phyloP scores from a whole-genome alignment of 2,888 invertebrate species.

The Harpalus rubripes region DNA sequence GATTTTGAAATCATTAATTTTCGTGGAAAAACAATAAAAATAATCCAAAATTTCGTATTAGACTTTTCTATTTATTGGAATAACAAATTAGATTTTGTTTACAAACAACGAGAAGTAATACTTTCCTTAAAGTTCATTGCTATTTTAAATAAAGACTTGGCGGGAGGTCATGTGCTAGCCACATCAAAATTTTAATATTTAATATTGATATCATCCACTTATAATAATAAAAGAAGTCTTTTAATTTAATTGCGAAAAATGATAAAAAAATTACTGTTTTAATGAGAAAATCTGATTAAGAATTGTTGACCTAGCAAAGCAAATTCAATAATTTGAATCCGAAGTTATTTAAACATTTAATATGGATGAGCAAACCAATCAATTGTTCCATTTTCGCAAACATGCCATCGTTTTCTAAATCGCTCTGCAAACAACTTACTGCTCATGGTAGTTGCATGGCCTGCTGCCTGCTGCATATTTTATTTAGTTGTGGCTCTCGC shows the following conservation, averaged over 20 bases:
- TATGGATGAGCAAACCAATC: background rate
- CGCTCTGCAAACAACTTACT: background rate
- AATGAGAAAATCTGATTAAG: slow-evolving; percentile 20
- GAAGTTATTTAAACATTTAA: slow-evolving; percentile 30
- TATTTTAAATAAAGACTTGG: no score
- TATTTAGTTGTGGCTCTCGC: background rate
- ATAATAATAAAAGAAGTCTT: no score
- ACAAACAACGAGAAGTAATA: no score
- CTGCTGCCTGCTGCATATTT: background rate
- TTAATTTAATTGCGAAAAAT: background rate
- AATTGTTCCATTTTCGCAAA: slow-evolving; percentile 14
- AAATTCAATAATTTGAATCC: background rate
- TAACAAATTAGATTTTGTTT: no score
- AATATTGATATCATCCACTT: no score
- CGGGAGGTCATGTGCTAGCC: no score
- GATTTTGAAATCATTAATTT: no score
- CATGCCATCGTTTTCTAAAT: slow-evolving; percentile 5
- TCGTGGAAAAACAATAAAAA: no score
- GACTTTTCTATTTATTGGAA: no score
- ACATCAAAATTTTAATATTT: no score
- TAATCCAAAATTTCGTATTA: no score
- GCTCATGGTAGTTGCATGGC: background rate
- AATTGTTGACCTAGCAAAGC: slow-evolving; percentile 17
- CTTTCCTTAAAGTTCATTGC: no score
- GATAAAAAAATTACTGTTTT: background rate